phyloP scores from a whole-genome alignment of 2,797 vertebrate genomes.

The Caiman crocodilus region DNA sequence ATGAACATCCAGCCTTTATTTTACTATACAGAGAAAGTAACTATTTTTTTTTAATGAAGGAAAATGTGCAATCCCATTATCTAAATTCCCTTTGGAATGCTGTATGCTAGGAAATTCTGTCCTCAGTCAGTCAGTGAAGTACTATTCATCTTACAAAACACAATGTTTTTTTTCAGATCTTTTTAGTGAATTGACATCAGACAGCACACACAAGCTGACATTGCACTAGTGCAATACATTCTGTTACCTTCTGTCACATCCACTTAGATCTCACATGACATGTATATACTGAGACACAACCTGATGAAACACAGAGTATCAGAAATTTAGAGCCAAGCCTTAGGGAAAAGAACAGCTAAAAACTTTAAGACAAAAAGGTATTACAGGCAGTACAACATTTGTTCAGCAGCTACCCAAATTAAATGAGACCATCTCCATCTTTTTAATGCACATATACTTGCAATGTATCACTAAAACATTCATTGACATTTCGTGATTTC shows the following conservation, averaged over 20 bases:
- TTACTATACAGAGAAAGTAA: neutral
- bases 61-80: neutral
- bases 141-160: neutral
- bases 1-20: neutral
- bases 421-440: neutral
- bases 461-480: neutral
- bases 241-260: constrained; percentile 59
- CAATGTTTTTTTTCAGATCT: neutral
- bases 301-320: constrained; percentile 19
- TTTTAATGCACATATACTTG: neutral
- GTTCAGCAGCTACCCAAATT: neutral
- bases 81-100: constrained; percentile 29
- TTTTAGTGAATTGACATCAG: neutral
- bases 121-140: neutral
- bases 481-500: constrained; percentile 1
- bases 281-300: constrained; percentile 6
- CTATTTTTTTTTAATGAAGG: neutral
- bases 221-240: neutral
- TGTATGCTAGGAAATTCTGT: neutral
- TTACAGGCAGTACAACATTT: neutral
- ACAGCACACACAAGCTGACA: neutral
- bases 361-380: neutral
- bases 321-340: neutral
- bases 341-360: neutral
- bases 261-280: constrained; percentile 13